These are phyloP conservation scores for Yponomeuta cagnagella DNA, from an alignment of 2,888 invertebrate species.

Conservation along the genomic window DNA sequence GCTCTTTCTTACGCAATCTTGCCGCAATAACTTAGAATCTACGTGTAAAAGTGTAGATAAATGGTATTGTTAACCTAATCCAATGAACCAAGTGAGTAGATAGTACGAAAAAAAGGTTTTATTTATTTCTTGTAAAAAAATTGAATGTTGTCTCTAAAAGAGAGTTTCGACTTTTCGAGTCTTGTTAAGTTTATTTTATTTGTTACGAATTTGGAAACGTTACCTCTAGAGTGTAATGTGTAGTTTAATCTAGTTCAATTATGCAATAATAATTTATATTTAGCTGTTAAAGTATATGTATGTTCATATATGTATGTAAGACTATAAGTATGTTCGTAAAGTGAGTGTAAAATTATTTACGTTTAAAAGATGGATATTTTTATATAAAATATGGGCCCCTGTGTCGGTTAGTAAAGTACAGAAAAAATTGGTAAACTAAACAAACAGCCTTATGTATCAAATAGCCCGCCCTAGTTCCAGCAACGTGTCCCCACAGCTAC, in stretches of 20 bases:
- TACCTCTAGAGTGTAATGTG: neutral
- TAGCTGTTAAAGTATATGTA: slow-evolving; percentile 22
- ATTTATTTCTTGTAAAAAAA: too few species aligned
- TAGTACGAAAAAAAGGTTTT: too few species aligned
- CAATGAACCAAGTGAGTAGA: too few species aligned
- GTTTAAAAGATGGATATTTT: slow-evolving; percentile 21
- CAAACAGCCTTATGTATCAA: too few species aligned
- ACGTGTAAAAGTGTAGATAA: too few species aligned
- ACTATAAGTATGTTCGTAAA: slow-evolving; percentile 8
- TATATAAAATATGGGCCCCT: slow-evolving; percentile 1
- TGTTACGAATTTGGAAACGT: slow-evolving; percentile 1
- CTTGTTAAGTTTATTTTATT: slow-evolving; percentile 21
- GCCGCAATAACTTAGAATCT: too few species aligned
- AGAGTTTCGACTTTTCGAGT: slow-evolving; percentile 26
- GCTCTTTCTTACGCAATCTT: too few species aligned
- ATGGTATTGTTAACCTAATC: too few species aligned
- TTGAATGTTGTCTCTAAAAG: slow-evolving; percentile 24
- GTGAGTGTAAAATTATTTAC: neutral
- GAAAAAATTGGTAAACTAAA: neutral
- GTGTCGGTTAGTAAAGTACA: neutral
- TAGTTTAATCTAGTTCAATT: slow-evolving; percentile 15
- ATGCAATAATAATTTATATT: slow-evolving; percentile 20
- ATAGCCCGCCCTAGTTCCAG: too few species aligned
- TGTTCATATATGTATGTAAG: slow-evolving; percentile 11
- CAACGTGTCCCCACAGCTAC: too few species aligned